Evolutionary conservation across 1,140 invertebrate species (phyloP), one percentile per base, ranked within the genome.

Genomic region (Chrysomallon squamiferum): DNA sequence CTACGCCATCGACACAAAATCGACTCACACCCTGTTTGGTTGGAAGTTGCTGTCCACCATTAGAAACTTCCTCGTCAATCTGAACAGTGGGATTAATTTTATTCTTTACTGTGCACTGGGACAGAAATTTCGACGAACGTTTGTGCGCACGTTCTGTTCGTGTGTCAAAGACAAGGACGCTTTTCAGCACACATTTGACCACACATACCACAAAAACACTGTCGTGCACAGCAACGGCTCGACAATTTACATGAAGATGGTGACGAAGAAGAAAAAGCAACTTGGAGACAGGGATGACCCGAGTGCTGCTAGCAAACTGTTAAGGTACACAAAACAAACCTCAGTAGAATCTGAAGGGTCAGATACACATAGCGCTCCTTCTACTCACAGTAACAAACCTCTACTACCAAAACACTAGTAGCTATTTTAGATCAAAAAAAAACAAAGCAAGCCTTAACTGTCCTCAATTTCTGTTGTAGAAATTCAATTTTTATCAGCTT

Each of bases 101-200:
- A 91, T 98, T 59, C 95, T 98, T 67, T 98, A 98, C 86, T 95
- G 97, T 65, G 96, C 96, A 43, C 97, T 97, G 81, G 96, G 96
- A 0, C 93, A 96, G 79, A 97, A 98, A 81, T 98, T 98, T 86
- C 93, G 96, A 77, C 89, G 93, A 43, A 90, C 95, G 62, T 95
- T 96, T 84, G 87, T 96, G 62, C 90, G 92, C 75, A 89, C 95
- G 76, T 96, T 96, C 86, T 96, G 93, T 62, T 59, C 73, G n/a
- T 66, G 76, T 43, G 63, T 78, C 54, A 33, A 71, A 41, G 15
- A 33, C 52, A 25, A 22, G 57, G 25, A 62, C 63, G 20, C 72
- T 69, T 6, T 71, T 76, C 50, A 62, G 77, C 73, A 76, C 61
- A 79, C 80, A 9, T 65, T 82, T 41, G 75, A 74, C 20, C 74